Conservation (phyloP, 2,797 vertebrate genomes). For the Siniperca obscura region DNA sequence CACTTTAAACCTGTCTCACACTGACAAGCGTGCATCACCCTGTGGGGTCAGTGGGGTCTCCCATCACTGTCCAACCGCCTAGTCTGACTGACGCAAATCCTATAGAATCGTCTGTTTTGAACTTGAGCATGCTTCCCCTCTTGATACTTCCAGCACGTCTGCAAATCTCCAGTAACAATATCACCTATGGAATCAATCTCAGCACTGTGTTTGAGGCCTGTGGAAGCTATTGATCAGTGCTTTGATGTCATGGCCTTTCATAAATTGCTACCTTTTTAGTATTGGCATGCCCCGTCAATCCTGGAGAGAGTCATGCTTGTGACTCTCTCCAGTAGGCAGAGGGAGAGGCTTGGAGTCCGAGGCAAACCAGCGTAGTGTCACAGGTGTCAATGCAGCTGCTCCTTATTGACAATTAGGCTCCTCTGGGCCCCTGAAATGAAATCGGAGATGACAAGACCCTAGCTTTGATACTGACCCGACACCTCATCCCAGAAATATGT, state of each 20-base stretch:
- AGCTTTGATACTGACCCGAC: constrained; percentile 80
- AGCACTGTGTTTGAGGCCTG: constrained; percentile 53
- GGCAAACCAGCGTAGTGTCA: constrained; percentile 65
- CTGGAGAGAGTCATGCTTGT: constrained; percentile 46
- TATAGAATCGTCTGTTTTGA: constrained; percentile 72
- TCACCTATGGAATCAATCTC: constrained; percentile 77
- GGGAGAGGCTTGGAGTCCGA: constrained; percentile 33
- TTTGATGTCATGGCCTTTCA: constrained; percentile 80
- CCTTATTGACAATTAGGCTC: constrained; percentile 83
- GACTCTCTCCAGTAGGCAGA: constrained; percentile 54
- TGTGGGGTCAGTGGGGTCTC: constrained; percentile 72
- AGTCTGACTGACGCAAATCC: constrained; percentile 80
- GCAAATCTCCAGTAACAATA: constrained; percentile 75
- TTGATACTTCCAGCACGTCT: constrained; percentile 67
- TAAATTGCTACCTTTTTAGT: constrained; percentile 84
- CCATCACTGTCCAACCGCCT: constrained; percentile 74
- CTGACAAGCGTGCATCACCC: constrained; percentile 69
- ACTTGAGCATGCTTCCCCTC: constrained; percentile 63
- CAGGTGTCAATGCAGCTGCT: constrained; percentile 81
- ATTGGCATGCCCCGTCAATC: constrained; percentile 75
- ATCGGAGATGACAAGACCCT: constrained; percentile 79
- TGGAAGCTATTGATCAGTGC: constrained; percentile 80
- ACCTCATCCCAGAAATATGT: constrained; percentile 78
- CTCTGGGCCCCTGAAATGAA: constrained; percentile 73
- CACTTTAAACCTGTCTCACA: constrained; percentile 73